phyloP scores from a whole-genome alignment of 1,140 invertebrate species.

The Orchestia grillus region DNA sequence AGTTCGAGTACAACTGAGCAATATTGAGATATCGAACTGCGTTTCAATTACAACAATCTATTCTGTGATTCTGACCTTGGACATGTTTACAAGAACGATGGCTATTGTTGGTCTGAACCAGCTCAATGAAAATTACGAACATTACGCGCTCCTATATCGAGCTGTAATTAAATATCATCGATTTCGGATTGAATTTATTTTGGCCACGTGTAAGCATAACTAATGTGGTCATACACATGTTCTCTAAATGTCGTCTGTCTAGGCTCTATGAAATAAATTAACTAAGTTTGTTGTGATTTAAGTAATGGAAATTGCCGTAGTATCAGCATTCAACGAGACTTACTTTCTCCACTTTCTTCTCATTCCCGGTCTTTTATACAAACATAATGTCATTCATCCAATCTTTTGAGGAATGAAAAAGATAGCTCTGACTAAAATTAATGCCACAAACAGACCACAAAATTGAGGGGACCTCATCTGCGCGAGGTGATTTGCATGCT shows the following conservation, averaged over 20 bases:
- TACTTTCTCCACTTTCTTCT: neutral
- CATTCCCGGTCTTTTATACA: neutral
- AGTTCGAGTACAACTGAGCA: neutral
- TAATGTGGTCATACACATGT: neutral
- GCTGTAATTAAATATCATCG: neutral
- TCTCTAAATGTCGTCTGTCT: neutral
- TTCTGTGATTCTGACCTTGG: neutral
- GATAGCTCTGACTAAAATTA: neutral
- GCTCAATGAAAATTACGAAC: neutral
- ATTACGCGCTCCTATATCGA: neutral
- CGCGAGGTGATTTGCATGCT: neutral
- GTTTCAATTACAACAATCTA: neutral
- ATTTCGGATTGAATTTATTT: neutral
- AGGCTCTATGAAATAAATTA: neutral
- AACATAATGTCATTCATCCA: neutral
- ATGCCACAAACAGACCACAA: neutral
- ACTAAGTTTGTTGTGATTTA: neutral
- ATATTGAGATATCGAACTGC: neutral
- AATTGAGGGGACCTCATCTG: neutral
- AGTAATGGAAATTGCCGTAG: no score
- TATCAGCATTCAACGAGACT: neutral
- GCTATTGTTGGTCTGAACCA: neutral
- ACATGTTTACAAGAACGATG: neutral
- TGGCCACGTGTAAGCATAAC: neutral
- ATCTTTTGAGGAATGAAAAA: neutral